phyloP scores from a whole-genome alignment of 92 coral and sea anemone species.

The Phenganax subtilis region DNA sequence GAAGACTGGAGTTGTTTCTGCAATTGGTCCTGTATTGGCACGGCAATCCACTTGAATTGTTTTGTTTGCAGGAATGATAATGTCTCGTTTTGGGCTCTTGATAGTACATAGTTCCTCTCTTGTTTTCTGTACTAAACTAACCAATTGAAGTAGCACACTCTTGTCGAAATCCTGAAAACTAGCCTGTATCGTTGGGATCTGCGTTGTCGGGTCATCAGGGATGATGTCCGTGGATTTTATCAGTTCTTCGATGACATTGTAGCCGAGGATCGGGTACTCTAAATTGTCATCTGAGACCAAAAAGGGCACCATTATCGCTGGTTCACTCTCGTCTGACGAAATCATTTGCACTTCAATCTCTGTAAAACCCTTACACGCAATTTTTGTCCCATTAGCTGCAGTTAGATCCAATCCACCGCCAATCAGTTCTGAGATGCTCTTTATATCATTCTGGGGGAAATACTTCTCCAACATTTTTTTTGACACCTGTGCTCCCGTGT shows the following conservation, averaged over 20 bases:
- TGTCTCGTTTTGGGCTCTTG: constrained; percentile 33
- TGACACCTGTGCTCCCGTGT: constrained; percentile 28
- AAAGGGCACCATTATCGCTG: constrained; percentile 40
- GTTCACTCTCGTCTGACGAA: not conserved
- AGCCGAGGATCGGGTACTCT: constrained; percentile 46
- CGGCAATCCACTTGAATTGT: constrained; percentile 28
- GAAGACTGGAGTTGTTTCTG: constrained; percentile 34
- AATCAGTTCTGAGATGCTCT: constrained; percentile 25
- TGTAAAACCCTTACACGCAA: constrained; percentile 44
- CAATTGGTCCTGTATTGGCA: constrained; percentile 44
- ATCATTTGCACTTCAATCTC: constrained; percentile 37
- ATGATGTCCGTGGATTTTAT: not conserved
- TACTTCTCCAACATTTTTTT: not conserved
- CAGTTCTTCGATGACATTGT: constrained; percentile 52
- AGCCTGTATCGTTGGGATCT: constrained; percentile 31
- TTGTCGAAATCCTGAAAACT: constrained; percentile 40
- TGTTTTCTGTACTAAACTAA: constrained; percentile 36
- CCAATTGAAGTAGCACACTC: constrained; percentile 17
- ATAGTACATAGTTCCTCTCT: constrained; percentile 35
- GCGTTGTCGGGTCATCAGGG: not conserved
- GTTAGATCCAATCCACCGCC: constrained; percentile 17
- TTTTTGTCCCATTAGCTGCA: constrained; percentile 45
- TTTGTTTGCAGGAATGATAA: constrained; percentile 28
- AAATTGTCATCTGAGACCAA: constrained; percentile 38
- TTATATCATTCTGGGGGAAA: constrained; percentile 16